phyloP scores from a whole-genome alignment of 2,113 vertebrate species.

The Forbesichthys papilliferus region DNA sequence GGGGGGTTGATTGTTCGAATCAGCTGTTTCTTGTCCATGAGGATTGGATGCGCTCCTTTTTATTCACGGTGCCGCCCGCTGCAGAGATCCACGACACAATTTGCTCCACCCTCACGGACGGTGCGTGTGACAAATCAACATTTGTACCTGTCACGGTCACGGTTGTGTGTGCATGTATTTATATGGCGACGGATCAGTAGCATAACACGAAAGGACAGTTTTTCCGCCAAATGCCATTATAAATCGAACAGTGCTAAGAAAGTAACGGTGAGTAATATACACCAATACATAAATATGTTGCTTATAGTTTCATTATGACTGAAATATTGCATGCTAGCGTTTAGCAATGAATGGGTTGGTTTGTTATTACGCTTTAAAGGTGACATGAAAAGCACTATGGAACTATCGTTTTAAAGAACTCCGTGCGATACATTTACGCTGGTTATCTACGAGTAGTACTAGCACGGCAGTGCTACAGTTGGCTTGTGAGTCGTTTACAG shows the following conservation, averaged over 20 bases:
- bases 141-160: not conserved
- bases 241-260: slow-evolving; percentile 11
- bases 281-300: not conserved
- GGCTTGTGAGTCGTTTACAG: no score
- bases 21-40: not conserved
- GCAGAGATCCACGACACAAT: not conserved
- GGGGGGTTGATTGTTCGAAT: no score
- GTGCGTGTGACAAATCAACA: not conserved
- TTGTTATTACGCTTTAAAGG: no score
- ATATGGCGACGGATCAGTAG: not conserved
- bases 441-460: not conserved
- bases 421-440: no score
- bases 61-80: accelerated
- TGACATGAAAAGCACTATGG: no score
- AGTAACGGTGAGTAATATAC: slow-evolving; percentile 36
- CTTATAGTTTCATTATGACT: not conserved
- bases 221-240: slow-evolving; percentile 39
- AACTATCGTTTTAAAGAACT: no score
- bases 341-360: no score
- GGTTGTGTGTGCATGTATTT: not conserved
- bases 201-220: not conserved
- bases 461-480: no score
- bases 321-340: not conserved
- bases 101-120: slow-evolving; percentile 40
- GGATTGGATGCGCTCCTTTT: slow-evolving; percentile 33